Evolutionary conservation across 2,888 invertebrate species (phyloP), one percentile per base, ranked within the genome.

Genomic region (Hermodice carunculata): DNA sequence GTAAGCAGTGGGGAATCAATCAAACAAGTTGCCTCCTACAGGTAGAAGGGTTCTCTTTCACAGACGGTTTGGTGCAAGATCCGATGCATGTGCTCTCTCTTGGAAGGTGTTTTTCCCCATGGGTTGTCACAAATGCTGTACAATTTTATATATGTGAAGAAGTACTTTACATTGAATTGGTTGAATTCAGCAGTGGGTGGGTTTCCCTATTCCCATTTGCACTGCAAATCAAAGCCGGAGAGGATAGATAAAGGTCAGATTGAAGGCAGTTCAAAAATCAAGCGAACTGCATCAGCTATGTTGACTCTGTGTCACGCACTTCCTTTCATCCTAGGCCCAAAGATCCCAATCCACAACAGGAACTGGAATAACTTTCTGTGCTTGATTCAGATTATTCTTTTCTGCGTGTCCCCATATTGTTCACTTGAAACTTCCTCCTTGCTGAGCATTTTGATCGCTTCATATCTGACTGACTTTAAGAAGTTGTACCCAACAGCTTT

Each of bases 311-410:
- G 46, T 19, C 19, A 8, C 8, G 19, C 19, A 8, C 19, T 46
- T 14, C 46, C 46, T 8, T 8, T 46, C 19, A 19, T 46, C 8
- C 11, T 46, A 8, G 46, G 46, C 19, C 17, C 46, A 17, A 19
- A 11, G 22, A 22, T 46, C 17, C 46, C n/a, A n/a, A n/a, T n/a
- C n/a, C n/a, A n/a, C n/a, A n/a, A n/a, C n/a, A n/a, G n/a, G n/a
- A n/a, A n/a, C n/a, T n/a, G n/a, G n/a, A 34, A 24, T n/a, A 66
- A 69, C 52, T 61, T 61, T 4, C 17, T 71, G 1, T 19, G 51
- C 3, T 29, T 64, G 11, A 28, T 70, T 6, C 49, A 67, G 31
- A 57, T 70, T 3, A 59, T 57, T 3, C 44, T 58, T 11, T 31
- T 64, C 6, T 19, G 19, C 3, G 34, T 43, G 29, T 54, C 59